phyloP scores from a whole-genome alignment of 2,888 invertebrate species.

The Muschampia plurimacula region DNA sequence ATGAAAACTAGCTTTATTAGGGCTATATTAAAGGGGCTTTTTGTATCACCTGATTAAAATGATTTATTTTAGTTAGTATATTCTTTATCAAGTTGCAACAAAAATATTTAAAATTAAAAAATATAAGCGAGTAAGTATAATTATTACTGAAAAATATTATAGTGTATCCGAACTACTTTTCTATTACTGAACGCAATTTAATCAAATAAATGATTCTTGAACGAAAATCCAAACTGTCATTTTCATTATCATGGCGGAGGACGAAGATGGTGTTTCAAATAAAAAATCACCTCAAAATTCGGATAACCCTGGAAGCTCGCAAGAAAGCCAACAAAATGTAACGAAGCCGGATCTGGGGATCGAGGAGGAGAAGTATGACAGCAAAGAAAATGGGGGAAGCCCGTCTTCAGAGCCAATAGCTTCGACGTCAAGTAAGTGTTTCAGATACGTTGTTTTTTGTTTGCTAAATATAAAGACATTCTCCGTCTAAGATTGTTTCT shows the following conservation, averaged over 20 bases:
- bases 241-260: conserved; percentile 84
- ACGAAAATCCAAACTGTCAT: conserved; percentile 68
- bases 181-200: conserved; percentile 18
- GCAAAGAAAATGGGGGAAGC: conserved; percentile 71
- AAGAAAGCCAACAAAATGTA: conserved; percentile 73
- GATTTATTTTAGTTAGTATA: no score
- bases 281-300: conserved; percentile 79
- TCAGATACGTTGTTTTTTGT: conserved; percentile 79
- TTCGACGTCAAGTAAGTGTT: conserved; percentile 79
- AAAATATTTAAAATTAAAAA: no score
- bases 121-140: no score
- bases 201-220: conserved; percentile 51
- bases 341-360: conserved; percentile 80
- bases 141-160: no score
- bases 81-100: no score
- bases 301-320: conserved; percentile 66
- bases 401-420: conserved; percentile 69
- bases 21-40: no score
- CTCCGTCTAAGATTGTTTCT: conserved; percentile 58
- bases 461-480: conserved; percentile 72
- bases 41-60: no score
- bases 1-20: no score
- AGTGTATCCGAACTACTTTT: conserved; percentile 14
- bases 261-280: conserved; percentile 82
- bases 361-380: conserved; percentile 78